These are phyloP conservation scores for Bombus haemorrhoidalis DNA, from an alignment of 1,140 invertebrate genomes.

Conservation along the genomic window DNA sequence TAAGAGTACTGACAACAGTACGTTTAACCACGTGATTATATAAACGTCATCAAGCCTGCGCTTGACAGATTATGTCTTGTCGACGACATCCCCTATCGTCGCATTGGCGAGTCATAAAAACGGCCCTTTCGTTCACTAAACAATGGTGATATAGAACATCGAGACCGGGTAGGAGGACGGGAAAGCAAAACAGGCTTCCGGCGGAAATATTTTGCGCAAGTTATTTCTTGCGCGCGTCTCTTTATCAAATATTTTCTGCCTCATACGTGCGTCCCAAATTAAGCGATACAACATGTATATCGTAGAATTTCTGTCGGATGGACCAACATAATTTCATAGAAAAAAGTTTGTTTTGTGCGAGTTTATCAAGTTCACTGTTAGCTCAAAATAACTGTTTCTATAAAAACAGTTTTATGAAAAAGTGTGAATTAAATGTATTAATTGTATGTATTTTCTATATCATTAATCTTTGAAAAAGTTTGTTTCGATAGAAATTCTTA, in stretches of 20 bases:
- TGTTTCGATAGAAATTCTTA: no score
- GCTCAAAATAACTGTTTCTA: not conserved
- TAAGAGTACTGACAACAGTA: constrained; percentile 60
- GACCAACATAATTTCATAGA: not conserved
- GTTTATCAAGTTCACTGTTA: not conserved
- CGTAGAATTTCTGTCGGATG: not conserved
- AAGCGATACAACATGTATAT: not conserved
- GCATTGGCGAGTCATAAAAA: constrained; percentile 57
- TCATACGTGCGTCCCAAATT: not conserved
- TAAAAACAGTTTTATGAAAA: not conserved
- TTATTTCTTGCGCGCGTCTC: not conserved
- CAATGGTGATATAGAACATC: constrained; percentile 11
- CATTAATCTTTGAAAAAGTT: no score
- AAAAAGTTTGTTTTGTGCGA: not conserved
- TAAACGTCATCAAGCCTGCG: constrained; percentile 71
- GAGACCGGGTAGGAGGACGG: not conserved
- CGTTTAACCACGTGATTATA: constrained; percentile 72
- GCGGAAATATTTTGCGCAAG: constrained; percentile 5
- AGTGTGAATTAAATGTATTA: not conserved
- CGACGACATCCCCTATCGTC: constrained; percentile 64
- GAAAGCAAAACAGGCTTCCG: not conserved
- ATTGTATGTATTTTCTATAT: no score
- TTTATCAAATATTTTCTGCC: not conserved
- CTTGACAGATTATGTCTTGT: constrained; percentile 72
- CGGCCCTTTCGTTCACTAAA: constrained; percentile 29